Evolutionary conservation across 2,797 vertebrate genomes (phyloP).

Genomic region (Scomberomorus guttatus): DNA sequence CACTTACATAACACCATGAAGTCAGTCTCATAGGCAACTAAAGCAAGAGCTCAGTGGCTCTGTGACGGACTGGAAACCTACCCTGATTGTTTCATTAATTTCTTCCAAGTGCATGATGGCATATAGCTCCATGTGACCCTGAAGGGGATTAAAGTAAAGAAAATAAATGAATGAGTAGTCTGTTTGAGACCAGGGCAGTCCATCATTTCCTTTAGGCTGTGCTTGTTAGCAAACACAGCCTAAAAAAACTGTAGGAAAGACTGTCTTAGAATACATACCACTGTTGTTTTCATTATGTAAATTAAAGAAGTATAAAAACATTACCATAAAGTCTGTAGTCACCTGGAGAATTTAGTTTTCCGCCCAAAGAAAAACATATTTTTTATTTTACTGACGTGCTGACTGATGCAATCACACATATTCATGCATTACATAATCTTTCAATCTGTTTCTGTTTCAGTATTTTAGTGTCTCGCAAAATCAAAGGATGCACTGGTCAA

Average conservation of each 20-base stretch:
- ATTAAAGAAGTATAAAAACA: not conserved
- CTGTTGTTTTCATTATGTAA: not conserved
- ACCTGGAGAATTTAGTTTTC: not conserved
- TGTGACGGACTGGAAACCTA: not conserved
- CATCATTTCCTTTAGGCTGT: conserved; percentile 11
- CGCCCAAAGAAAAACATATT: not conserved
- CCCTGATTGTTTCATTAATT: conserved; percentile 24
- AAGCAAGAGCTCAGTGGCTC: conserved; percentile 25
- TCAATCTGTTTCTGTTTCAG: conserved; percentile 43
- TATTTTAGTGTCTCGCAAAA: conserved; percentile 20
- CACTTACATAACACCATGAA: conserved; percentile 27
- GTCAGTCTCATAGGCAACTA: conserved; percentile 1
- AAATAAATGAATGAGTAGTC: conserved; percentile 37
- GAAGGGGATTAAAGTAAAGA: conserved; percentile 41
- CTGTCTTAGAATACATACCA: not conserved
- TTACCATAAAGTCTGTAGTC: conserved; percentile 1
- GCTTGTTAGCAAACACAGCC: conserved; percentile 9
- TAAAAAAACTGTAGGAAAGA: not conserved
- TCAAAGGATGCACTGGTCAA: conserved; percentile 79
- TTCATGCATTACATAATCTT: not conserved
- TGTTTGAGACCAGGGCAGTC: conserved; percentile 29
- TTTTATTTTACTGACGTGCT: not conserved
- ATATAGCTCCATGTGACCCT: conserved; percentile 26
- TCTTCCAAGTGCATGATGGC: conserved; percentile 40
- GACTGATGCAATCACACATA: not conserved